Conservation (phyloP, 2,888 invertebrate species). For the Gari tellinella region DNA sequence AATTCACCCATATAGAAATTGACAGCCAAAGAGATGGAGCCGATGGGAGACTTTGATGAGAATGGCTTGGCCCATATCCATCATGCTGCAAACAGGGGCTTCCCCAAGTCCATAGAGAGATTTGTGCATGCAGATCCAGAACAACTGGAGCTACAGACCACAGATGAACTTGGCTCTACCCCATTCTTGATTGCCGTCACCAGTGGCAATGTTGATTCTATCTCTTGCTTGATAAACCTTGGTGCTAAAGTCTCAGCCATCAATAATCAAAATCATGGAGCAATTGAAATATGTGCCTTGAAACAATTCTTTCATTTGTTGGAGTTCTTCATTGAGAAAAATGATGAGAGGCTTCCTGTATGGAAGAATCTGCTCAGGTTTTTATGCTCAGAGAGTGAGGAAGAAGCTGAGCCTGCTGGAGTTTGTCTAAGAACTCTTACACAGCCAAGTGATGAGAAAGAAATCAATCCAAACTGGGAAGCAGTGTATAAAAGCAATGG, state of each 20-base stretch:
- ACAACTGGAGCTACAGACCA: constrained; percentile 81
- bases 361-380: constrained; percentile 81
- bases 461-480: constrained; percentile 79
- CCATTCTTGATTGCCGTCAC: constrained; percentile 82
- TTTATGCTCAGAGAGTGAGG: constrained; percentile 77
- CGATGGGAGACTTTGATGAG: constrained; percentile 77
- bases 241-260: constrained; percentile 78
- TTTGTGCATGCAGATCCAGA: constrained; percentile 79
- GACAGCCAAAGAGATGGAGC: constrained; percentile 29
- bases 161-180: constrained; percentile 79
- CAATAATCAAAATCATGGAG: constrained; percentile 81
- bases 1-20: background rate
- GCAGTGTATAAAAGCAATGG: constrained; percentile 74
- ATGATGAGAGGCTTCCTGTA: constrained; percentile 75
- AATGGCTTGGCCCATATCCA: constrained; percentile 83
- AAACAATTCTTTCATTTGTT: constrained; percentile 76
- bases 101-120: constrained; percentile 81
- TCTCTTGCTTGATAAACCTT: constrained; percentile 76
- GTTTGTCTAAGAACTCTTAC: constrained; percentile 78
- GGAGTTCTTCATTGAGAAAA: constrained; percentile 76
- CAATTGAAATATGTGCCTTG: constrained; percentile 81
- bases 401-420: constrained; percentile 78
- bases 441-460: constrained; percentile 59
- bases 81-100: constrained; percentile 82
- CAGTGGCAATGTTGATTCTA: constrained; percentile 78